Evolutionary conservation across 1,140 invertebrate species (phyloP), one percentile per base, ranked within the genome.

Genomic region (Eriocheir sinensis): DNA sequence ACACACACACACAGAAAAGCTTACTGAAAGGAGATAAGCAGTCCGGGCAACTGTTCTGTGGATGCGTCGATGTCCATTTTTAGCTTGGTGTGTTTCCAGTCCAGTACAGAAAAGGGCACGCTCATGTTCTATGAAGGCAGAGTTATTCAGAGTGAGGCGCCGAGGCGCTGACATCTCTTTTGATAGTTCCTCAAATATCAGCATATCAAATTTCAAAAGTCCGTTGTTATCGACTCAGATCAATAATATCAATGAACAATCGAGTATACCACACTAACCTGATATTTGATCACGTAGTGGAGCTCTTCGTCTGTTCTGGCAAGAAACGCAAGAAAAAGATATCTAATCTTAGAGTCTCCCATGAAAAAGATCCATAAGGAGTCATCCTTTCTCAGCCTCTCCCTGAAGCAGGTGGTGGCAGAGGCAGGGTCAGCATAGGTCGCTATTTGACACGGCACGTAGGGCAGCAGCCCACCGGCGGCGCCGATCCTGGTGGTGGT

Each of bases 321-420:
- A 6, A 94, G 93, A 21, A 94, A 32, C 79, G 81, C 88, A 9
- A 36, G 34, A 48, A 94, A 90, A 2, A 94, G 8, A 0, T 80
- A 60, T 80, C 93, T 89, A 21, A 94, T 81, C 83, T 90, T 94
- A 0, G 93, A 94, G 79, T 94, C 93, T 17, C 93, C 93, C 93
- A 94, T 83, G 79, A 94, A 94, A 27, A 40, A 32, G 32, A 94
- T 91, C 88, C 93, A 91, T 8, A 94, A 41, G 3, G 72, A 34
- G 60, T 79, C 88, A 30, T 89, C 40, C 6, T n/a, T n/a, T 21
- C 15, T 53, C 34, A 80, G 41, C 34, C 93, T 94, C 8, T 36
- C 53, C 38, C 21, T 72, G 53, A 94, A 36, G 40, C 93, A 94
- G 60, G 86, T 27, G 72, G 86, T 34, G 41, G 44, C 44, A 15